phyloP scores from a whole-genome alignment of 2,888 invertebrate species.

The Gibbula magus region DNA sequence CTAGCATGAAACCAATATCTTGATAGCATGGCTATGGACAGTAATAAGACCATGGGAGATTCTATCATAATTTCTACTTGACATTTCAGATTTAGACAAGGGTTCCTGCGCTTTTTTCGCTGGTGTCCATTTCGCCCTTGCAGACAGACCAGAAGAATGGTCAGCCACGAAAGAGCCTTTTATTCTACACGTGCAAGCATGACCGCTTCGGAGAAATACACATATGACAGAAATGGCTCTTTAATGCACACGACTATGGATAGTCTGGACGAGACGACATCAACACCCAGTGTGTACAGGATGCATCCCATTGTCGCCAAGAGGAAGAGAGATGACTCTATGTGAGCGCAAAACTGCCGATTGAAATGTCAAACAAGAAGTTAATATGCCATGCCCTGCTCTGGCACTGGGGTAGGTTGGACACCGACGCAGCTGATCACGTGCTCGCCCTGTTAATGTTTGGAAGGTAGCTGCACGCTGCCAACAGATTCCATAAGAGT shows the following conservation, averaged over 20 bases:
- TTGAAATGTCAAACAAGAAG: background rate
- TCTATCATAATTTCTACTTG: background rate
- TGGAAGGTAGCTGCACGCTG: background rate
- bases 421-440: too few relatives aligned
- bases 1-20: background rate
- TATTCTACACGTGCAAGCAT: slow-evolving; percentile 56
- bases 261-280: slow-evolving; percentile 56
- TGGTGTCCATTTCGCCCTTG: slow-evolving; percentile 85
- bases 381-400: too few relatives aligned
- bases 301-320: slow-evolving; percentile 43
- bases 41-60: background rate
- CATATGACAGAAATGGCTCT: slow-evolving; percentile 66
- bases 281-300: slow-evolving; percentile 44
- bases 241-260: slow-evolving; percentile 67
- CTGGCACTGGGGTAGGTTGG: too few relatives aligned
- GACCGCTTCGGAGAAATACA: slow-evolving; percentile 63
- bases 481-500: too few relatives aligned
- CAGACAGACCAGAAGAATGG: slow-evolving; percentile 50
- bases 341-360: background rate
- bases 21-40: background rate
- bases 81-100: slow-evolving; percentile 88
- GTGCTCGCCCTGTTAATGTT: background rate
- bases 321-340: slow-evolving; percentile 25
- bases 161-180: slow-evolving; percentile 55
- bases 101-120: slow-evolving; percentile 93